A percentile compares a stretch with the other conserved stretches of the same genome.
These are phyloP conservation scores for Hydractinia echinata DNA, from an alignment of 30 jellyfish, hydroid and myxozoan genomes.

Conservation along the genomic window DNA sequence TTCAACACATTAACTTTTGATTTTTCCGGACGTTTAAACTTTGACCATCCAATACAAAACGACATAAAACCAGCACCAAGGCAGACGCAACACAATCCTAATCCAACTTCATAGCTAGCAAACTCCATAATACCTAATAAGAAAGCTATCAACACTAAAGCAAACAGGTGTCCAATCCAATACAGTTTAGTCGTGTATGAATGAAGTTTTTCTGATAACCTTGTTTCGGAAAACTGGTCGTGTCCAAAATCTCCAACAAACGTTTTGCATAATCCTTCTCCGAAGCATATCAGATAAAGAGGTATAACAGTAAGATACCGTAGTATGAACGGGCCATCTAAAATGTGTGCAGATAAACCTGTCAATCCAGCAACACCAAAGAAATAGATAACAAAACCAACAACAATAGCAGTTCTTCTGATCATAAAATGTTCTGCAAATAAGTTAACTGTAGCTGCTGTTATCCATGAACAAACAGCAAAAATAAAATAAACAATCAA, in stretches of 20 bases:
- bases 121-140: slow-evolving; percentile 64
- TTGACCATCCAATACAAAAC: slow-evolving; percentile 41
- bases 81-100: slow-evolving; percentile 40
- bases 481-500: slow-evolving; percentile 38
- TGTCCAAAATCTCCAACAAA: slow-evolving; percentile 43
- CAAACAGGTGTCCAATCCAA: slow-evolving; percentile 55
- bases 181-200: slow-evolving; percentile 35
- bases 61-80: slow-evolving; percentile 35
- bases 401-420: slow-evolving; percentile 26
- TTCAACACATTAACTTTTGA: slow-evolving; percentile 14
- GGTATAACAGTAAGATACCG: slow-evolving; percentile 27
- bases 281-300: slow-evolving; percentile 44
- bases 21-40: slow-evolving; percentile 13
- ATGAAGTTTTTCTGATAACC: slow-evolving; percentile 24
- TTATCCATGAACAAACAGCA: slow-evolving; percentile 26
- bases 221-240: slow-evolving; percentile 16
- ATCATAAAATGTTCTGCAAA: slow-evolving; percentile 19
- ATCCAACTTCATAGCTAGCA: slow-evolving; percentile 45
- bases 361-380: slow-evolving; percentile 25
- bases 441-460: slow-evolving; percentile 32
- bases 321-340: background rate
- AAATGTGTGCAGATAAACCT: slow-evolving; percentile 1
- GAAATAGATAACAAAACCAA: slow-evolving; percentile 42
- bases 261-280: slow-evolving; percentile 69
- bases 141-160: slow-evolving; percentile 34